phyloP scores from a whole-genome alignment of 2,113 vertebrate genomes.

The Calcarius ornatus region DNA sequence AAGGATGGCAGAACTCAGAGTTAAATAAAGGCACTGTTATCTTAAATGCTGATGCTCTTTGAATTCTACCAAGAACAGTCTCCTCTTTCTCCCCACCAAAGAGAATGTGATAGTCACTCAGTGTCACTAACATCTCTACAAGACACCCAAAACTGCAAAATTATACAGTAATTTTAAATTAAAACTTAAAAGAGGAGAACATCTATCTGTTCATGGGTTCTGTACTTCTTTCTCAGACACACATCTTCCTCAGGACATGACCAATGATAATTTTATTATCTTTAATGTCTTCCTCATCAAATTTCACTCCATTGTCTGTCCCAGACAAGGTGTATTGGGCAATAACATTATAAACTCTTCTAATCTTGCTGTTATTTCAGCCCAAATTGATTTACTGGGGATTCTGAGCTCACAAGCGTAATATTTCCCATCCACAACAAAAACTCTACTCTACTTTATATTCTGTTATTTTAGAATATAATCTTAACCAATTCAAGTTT shows the following conservation, averaged over 20 bases:
- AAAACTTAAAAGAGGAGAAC: not conserved
- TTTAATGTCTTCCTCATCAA: slow-evolving; percentile 9
- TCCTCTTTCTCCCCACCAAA: not conserved
- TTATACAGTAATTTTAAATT: no score
- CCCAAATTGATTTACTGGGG: not conserved
- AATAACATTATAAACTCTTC: not conserved
- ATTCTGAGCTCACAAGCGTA: not conserved
- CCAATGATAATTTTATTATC: not conserved
- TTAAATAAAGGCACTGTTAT: not conserved
- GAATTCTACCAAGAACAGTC: not conserved
- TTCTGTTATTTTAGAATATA: not conserved
- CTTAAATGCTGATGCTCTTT: not conserved
- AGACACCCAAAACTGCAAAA: not conserved
- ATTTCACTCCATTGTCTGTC: slow-evolving; percentile 2
- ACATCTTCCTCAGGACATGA: not conserved
- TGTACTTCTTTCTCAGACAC: not conserved
- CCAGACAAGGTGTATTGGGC: not conserved
- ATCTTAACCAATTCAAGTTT: not conserved
- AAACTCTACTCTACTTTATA: not conserved
- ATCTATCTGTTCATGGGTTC: not conserved
- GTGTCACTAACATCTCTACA: not conserved
- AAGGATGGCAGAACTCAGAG: not conserved
- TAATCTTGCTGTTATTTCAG: not conserved
- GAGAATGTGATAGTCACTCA: not conserved
- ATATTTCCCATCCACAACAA: not conserved